phyloP scores from a whole-genome alignment of 2,113 vertebrate genomes.

The rat (Rattus norvegicus) region DNA sequence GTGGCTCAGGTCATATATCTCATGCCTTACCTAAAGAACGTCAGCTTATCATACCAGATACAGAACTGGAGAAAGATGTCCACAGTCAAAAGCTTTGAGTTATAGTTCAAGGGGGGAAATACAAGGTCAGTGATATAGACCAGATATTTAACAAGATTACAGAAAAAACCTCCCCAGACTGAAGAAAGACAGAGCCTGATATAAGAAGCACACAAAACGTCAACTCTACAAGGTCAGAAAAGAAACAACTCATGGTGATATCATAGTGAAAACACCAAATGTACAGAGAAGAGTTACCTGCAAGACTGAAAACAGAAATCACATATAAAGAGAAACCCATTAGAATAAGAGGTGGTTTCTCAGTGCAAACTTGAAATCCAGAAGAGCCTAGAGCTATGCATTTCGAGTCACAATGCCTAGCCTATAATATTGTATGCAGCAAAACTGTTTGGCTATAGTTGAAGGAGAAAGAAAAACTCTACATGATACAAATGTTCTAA shows the following conservation, averaged over 20 bases:
- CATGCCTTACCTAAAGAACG: background rate
- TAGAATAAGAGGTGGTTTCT: background rate
- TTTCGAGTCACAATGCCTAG: background rate
- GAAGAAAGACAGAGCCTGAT: background rate
- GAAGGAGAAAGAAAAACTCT: background rate
- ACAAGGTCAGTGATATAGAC: background rate
- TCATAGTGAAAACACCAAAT: background rate
- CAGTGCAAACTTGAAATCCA: background rate
- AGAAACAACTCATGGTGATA: background rate
- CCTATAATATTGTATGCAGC: background rate
- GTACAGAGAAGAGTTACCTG: background rate
- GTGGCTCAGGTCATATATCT: background rate
- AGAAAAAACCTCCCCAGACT: background rate
- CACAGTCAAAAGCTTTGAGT: background rate
- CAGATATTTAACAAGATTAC: background rate
- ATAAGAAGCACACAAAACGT: background rate
- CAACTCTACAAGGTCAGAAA: background rate
- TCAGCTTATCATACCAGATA: background rate
- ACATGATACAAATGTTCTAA: background rate
- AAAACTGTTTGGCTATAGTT: background rate
- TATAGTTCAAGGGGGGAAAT: background rate
- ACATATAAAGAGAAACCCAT: background rate
- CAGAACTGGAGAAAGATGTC: background rate
- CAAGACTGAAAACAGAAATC: background rate
- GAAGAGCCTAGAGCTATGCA: background rate